A percentile compares a stretch with the other conserved stretches of the same genome.
Evolutionary conservation across 2,113 vertebrate species (phyloP).

Genomic region (Sterrhoptilus dennistouni): DNA sequence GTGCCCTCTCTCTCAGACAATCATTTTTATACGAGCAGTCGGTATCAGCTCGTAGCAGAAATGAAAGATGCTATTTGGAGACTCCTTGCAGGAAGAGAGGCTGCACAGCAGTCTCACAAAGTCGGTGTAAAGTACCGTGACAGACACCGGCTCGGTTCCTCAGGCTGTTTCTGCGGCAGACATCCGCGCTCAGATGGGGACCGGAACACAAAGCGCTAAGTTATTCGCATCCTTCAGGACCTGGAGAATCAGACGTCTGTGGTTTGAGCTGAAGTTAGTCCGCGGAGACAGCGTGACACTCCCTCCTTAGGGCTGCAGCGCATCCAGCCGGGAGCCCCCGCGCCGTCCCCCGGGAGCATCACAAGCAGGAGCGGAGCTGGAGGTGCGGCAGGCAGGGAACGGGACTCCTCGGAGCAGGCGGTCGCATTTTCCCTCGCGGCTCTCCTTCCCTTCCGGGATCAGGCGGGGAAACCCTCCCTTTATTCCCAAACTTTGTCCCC

Average conservation of each 20-base stretch:
- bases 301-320: accelerated
- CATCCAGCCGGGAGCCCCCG: not conserved
- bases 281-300: not conserved
- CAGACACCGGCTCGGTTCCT: not conserved
- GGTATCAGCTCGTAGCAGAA: not conserved
- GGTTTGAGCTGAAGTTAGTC: not conserved
- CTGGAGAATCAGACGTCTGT: not conserved
- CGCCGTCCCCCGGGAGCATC: not conserved
- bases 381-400: not conserved
- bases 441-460: not conserved
- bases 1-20: not conserved
- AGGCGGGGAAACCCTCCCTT: slow-evolving; percentile 1
- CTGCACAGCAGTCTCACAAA: not conserved
- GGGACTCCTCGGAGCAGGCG: not conserved
- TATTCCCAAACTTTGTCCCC: slow-evolving; percentile 16
- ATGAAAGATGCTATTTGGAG: not conserved
- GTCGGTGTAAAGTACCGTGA: not conserved
- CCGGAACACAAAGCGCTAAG: not conserved
- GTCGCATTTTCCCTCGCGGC: not conserved
- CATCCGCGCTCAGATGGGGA: not conserved
- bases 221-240: not conserved
- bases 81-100: not conserved
- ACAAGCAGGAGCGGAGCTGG: not conserved
- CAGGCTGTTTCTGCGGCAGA: not conserved
- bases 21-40: not conserved